Percentiles rank a stretch among this genome's conserved stretches.
Conservation (phyloP, 2,113 vertebrate species). For the Pachypanchax playfairii region DNA sequence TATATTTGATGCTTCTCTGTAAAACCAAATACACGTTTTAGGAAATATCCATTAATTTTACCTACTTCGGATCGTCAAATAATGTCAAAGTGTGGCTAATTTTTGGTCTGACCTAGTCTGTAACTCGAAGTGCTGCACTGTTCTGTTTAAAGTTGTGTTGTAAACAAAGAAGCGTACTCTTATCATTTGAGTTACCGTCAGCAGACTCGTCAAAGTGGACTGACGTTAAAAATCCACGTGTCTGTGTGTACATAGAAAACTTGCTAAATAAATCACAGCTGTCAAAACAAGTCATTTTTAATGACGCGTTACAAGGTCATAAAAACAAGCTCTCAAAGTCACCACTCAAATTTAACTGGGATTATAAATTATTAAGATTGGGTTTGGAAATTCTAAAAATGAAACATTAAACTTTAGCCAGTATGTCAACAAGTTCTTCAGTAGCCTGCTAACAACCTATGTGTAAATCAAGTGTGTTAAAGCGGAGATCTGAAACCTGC, state of each 20-base stretch:
- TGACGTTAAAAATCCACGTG: constrained; percentile 1
- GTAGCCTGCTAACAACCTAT: too few species aligned
- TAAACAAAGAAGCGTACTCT: constrained; percentile 30
- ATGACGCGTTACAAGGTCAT: too few species aligned
- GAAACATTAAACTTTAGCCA: too few species aligned
- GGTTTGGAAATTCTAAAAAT: too few species aligned
- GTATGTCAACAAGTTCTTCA: too few species aligned
- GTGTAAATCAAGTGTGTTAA: too few species aligned
- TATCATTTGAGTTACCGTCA: not conserved
- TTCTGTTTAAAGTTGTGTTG: constrained; percentile 3
- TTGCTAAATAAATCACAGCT: constrained; percentile 35
- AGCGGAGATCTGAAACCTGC: too few species aligned
- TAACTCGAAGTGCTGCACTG: constrained; percentile 10
- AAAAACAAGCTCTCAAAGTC: too few species aligned
- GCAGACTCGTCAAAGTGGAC: not conserved
- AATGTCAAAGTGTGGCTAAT: not conserved
- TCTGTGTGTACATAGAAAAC: constrained; percentile 38
- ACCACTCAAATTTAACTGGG: too few species aligned
- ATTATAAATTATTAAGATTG: too few species aligned
- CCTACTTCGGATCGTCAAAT: not conserved
- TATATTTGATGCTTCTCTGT: constrained; percentile 9
- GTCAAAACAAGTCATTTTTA: constrained; percentile 36
- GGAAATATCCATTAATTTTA: not conserved
- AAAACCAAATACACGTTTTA: not conserved
- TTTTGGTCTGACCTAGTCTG: too few species aligned